phyloP scores from a whole-genome alignment of 2,888 invertebrate species.

The Chloroclystis v-ata region DNA sequence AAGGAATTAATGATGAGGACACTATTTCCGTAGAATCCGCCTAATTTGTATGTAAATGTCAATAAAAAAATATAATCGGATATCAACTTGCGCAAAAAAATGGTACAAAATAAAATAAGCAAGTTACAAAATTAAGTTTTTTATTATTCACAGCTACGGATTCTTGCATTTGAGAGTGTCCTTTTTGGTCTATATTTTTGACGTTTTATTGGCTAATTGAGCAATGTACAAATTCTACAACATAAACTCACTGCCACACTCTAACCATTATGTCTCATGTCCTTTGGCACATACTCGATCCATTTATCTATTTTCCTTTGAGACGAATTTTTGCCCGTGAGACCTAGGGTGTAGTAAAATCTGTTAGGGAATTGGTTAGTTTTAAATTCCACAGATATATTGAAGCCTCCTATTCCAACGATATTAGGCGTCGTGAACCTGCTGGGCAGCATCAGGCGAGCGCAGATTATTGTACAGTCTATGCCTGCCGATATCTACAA shows the following conservation, averaged over 20 bases:
- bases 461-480: constrained; percentile 57
- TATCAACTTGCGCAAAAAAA: background rate
- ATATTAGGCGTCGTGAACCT: constrained; percentile 42
- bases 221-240: background rate
- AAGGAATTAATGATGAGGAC: constrained; percentile 63
- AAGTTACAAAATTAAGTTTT: too few relatives aligned
- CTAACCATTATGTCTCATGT: background rate
- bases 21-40: constrained; percentile 69
- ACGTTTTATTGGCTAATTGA: too few relatives aligned
- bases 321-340: constrained; percentile 50
- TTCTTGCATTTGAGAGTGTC: too few relatives aligned
- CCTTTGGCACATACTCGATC: background rate
- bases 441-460: constrained; percentile 51
- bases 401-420: constrained; percentile 56
- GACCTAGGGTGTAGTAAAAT: constrained; percentile 50
- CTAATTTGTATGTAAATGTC: constrained; percentile 32
- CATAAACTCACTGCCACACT: background rate
- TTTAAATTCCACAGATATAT: constrained; percentile 46
- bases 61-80: background rate
- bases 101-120: too few relatives aligned
- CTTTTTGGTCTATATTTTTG: too few relatives aligned
- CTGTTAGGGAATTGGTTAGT: constrained; percentile 54
- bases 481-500: constrained; percentile 60
- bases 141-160: too few relatives aligned
- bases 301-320: constrained; percentile 23